Conservation (phyloP, 2,888 invertebrate species). For the Lysandra coridon region DNA sequence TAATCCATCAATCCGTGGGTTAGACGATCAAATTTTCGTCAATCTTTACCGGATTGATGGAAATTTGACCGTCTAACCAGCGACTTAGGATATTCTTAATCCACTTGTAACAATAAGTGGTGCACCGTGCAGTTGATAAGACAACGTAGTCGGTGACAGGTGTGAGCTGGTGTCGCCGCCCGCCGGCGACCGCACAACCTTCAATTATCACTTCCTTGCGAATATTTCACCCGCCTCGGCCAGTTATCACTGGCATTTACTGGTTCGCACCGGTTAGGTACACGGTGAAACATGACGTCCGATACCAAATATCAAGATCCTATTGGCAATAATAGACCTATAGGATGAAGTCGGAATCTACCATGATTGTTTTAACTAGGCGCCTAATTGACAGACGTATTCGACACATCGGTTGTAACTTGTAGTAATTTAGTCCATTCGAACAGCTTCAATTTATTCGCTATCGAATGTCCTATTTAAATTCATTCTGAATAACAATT, state of each 20-base stretch:
- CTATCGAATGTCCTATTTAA: slow-evolving; percentile 21
- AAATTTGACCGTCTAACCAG: too few species aligned
- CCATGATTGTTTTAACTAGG: background rate
- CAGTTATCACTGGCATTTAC: slow-evolving; percentile 1
- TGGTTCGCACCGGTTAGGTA: slow-evolving; percentile 18
- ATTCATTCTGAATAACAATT: slow-evolving; percentile 22
- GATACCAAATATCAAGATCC: slow-evolving; percentile 9
- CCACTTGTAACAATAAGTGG: background rate
- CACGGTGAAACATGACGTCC: background rate
- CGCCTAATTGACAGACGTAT: background rate
- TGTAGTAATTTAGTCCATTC: background rate
- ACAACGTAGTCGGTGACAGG: background rate
- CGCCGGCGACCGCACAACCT: slow-evolving; percentile 20
- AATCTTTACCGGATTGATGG: too few species aligned
- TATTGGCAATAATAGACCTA: background rate
- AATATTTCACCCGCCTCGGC: slow-evolving; percentile 21
- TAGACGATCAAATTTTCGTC: too few species aligned
- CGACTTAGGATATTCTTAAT: background rate
- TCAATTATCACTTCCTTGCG: slow-evolving; percentile 28
- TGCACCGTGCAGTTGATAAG: background rate
- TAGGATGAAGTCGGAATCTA: background rate
- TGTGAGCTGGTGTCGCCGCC: background rate
- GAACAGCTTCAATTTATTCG: slow-evolving; percentile 10
- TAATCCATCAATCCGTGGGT: too few species aligned
- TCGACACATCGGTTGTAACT: background rate